These are phyloP conservation scores for Trinorchestia longiramus DNA, from an alignment of 1,140 invertebrate species.

Conservation along the genomic window DNA sequence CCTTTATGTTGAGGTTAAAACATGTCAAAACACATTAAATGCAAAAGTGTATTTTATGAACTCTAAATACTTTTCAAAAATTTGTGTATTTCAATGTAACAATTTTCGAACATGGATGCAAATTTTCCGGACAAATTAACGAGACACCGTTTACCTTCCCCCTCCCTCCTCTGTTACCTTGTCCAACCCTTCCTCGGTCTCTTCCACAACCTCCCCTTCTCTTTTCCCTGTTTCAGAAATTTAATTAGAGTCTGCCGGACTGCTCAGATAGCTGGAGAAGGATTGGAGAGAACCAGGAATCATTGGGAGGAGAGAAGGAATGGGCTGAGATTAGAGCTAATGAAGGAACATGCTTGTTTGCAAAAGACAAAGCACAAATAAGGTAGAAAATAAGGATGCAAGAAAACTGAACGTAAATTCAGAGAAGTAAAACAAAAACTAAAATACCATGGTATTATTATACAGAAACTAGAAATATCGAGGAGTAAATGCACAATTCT, in stretches of 20 bases:
- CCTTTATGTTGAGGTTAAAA: background rate
- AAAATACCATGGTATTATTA: no score
- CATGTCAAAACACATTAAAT: background rate
- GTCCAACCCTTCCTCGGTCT: background rate
- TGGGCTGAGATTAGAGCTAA: background rate
- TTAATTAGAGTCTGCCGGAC: conserved; percentile 22
- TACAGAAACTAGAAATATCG: no score
- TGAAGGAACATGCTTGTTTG: background rate
- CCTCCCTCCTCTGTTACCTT: background rate
- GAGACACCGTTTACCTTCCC: background rate
- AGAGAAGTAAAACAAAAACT: no score
- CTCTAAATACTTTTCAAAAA: background rate
- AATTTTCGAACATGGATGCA: background rate
- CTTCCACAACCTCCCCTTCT: background rate
- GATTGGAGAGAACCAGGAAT: background rate
- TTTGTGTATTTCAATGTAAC: background rate
- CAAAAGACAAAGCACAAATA: background rate
- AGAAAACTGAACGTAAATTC: background rate
- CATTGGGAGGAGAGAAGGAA: background rate
- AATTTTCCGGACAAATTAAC: background rate
- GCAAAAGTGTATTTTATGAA: background rate
- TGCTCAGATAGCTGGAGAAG: background rate
- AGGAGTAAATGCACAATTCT: no score
- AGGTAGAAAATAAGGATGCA: background rate
- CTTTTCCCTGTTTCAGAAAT: conserved; percentile 17